Evolutionary conservation across 1,140 invertebrate genomes (phyloP), one percentile per base, ranked within the genome.

Genomic region (Myzus persicae): DNA sequence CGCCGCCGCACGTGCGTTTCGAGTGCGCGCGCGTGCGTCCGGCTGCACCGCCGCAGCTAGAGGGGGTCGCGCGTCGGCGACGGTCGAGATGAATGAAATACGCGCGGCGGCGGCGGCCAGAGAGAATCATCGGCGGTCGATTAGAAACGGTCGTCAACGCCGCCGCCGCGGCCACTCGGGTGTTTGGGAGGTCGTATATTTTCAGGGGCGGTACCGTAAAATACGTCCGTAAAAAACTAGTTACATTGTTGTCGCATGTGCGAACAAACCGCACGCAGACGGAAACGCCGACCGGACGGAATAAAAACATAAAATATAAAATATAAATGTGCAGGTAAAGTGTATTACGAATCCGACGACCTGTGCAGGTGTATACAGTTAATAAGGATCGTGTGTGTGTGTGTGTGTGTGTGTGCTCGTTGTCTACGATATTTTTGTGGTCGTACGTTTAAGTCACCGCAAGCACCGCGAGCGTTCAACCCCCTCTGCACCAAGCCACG

Each of bases 51-150:
- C 59, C 24, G 2, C 36, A 67, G n/a, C n/a, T n/a, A n/a, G 89
- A 26, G 54, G 67, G 90, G 59, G 40, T 40, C 20, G 59, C 46
- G 46, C 87, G 46, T 38, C 46, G 46, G 48, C 88, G 24, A 38
- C 46, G 91, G 81, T 26, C 42, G n/a, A 82, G 76, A 93, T 93
- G 91, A 93, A 93, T 93, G 91, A 93, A 84, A 85, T 36, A 44
- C 90, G 44, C 59, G 48, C 48, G 89, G 59, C 54, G 48, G 54
- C 54, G 42, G 67, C 67, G 36, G 46, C 44, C 22, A 48, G 42
- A 38, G 42, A 82, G 24, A 76, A 76, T 76, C 59, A 76, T 76
- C 59, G 59, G 46, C 26, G 76, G 59, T 24, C 91, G 81, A 93
- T 93, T 93, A 48, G 91, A 40, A 85, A 93, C 91, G 91, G 91